phyloP scores from a whole-genome alignment of 2,797 vertebrate genomes.

The Taenioides sp. region DNA sequence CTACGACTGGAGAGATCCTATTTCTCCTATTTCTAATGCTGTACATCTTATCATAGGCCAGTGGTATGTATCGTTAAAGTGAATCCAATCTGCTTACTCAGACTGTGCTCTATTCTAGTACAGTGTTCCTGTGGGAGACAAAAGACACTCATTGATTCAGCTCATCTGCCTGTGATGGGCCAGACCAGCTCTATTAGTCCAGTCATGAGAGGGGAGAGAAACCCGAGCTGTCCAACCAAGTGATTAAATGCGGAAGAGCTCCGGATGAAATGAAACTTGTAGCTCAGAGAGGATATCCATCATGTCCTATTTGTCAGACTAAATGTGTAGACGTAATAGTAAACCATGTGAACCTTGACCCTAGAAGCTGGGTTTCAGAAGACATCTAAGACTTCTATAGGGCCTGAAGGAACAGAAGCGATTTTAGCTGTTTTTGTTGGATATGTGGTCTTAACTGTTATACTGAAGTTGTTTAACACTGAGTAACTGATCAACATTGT shows the following conservation, averaged over 20 bases:
- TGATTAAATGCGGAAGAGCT: conserved; percentile 18
- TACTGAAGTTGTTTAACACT: too few relatives aligned
- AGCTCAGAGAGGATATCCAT: neutral
- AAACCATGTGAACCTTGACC: neutral
- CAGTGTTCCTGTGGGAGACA: conserved; percentile 46
- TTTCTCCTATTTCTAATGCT: neutral
- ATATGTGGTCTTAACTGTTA: too few relatives aligned
- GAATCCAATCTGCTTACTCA: conserved; percentile 56
- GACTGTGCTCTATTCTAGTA: conserved; percentile 29
- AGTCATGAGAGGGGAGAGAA: conserved; percentile 6
- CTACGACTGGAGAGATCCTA: too few relatives aligned
- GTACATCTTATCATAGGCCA: neutral
- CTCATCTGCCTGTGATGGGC: conserved; percentile 34
- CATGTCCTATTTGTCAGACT: neutral
- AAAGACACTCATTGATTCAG: conserved; percentile 55
- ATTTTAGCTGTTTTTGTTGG: too few relatives aligned
- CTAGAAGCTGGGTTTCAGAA: neutral
- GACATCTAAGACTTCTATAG: neutral
- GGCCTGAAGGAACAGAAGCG: neutral
- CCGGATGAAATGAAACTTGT: neutral
- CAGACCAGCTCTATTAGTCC: conserved; percentile 47
- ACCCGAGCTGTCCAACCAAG: conserved; percentile 16
- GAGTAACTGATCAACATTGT: too few relatives aligned
- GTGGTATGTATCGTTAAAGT: neutral
- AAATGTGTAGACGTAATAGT: neutral